These are phyloP conservation scores for Xestia rhomboidea DNA, from an alignment of 2,888 invertebrate genomes.

Conservation along the genomic window DNA sequence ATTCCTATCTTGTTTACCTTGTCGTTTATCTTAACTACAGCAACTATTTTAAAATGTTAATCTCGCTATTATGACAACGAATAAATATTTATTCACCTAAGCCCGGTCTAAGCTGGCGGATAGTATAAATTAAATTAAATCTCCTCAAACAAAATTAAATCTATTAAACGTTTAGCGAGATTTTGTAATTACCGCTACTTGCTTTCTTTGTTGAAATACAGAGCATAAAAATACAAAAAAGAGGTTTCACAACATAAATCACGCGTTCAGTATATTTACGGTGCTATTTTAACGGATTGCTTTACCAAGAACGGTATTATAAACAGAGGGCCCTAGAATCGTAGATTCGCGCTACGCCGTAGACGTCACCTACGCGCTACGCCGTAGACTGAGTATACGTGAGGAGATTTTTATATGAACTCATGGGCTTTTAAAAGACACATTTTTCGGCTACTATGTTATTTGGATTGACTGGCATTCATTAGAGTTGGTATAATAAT, in stretches of 20 bases:
- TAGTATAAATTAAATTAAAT: not conserved
- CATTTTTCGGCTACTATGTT: conserved; percentile 7
- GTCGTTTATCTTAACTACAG: not conserved
- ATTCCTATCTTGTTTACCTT: not conserved
- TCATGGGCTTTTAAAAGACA: conserved; percentile 35
- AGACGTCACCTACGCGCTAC: conserved; percentile 38
- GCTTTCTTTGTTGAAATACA: not conserved
- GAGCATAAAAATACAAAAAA: conserved; percentile 2
- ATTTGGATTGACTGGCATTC: conserved; percentile 11
- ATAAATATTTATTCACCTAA: not conserved
- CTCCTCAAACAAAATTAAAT: not conserved
- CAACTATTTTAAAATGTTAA: not conserved
- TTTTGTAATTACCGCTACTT: not conserved
- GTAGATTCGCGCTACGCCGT: conserved; percentile 48
- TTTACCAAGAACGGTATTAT: conserved; percentile 27
- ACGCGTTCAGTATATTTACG: conserved; percentile 8
- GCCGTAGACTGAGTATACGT: conserved; percentile 48
- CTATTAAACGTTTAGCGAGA: not conserved
- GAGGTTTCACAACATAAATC: not conserved
- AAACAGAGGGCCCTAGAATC: conserved; percentile 4
- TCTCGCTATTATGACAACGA: not conserved
- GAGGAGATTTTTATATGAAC: conserved; percentile 4
- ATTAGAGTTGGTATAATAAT: not conserved
- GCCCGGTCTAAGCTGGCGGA: not conserved
- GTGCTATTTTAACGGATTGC: conserved; percentile 11